These are phyloP conservation scores for Hipparchia sbordonii DNA, from an alignment of 2,888 invertebrate species.

Conservation along the genomic window DNA sequence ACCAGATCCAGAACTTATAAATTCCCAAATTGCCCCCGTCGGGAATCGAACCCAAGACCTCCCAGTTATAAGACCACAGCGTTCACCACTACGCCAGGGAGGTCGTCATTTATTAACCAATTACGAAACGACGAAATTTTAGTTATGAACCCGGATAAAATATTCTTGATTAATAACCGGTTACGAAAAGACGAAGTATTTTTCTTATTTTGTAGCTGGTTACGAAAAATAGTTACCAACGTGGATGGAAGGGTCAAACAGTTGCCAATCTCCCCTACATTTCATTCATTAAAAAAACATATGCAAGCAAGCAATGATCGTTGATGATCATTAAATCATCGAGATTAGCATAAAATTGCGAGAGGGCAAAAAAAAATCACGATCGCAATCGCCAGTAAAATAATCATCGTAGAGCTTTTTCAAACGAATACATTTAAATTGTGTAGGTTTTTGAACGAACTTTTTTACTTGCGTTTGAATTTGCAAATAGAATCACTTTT, in stretches of 20 bases:
- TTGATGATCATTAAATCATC: constrained; percentile 37
- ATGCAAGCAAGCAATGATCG: constrained; percentile 34
- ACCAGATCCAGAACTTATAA: no score
- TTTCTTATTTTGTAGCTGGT: no score
- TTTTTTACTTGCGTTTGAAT: constrained; percentile 21
- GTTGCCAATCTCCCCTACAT: background rate
- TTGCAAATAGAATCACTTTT: constrained; percentile 1
- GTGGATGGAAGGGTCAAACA: background rate
- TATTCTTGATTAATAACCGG: no score
- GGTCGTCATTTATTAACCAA: no score
- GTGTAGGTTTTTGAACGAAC: constrained; percentile 29
- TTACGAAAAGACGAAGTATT: no score
- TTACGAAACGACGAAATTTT: no score
- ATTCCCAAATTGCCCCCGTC: no score
- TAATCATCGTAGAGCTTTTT: constrained; percentile 29
- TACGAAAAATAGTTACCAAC: no score
- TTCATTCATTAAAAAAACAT: constrained; percentile 27
- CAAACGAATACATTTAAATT: constrained; percentile 37
- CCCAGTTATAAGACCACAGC: no score
- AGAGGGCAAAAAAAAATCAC: constrained; percentile 31
- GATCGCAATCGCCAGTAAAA: constrained; percentile 29
- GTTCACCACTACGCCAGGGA: no score
- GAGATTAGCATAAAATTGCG: constrained; percentile 36
- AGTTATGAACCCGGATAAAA: no score
- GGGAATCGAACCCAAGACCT: no score